Evolutionary conservation across 2,113 vertebrate species (phyloP), one percentile per base, ranked within the genome.

Genomic region (Chrysemys picta): DNA sequence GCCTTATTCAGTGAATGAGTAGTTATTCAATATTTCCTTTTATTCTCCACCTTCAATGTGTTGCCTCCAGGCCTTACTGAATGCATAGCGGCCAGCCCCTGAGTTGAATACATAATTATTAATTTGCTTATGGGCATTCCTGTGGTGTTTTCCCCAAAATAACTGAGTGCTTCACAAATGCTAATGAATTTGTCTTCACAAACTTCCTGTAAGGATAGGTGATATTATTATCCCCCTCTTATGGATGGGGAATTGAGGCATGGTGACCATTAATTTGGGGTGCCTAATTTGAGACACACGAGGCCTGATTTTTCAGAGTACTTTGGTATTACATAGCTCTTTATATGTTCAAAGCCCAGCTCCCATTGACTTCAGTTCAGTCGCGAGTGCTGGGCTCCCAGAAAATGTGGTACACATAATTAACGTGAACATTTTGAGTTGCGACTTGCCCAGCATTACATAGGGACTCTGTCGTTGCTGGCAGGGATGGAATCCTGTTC

Each of bases 31-130:
- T 22, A 88, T 90, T 38, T 81, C 38, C 38, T 62, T 90, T 93
- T 25, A 12, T n/a, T 9, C 12, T 10, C 35, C 65, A 72, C 2
- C 6, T 72, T 31, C 38, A 57, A 47, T 0, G 0, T 0, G 0
- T 42, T 42, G 35, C n/a, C 80, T 25, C 35, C 35, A 25, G 78
- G 38, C 21, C 93, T 90, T 24, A 47, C 5, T 82, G 19, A 53
- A 47, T 80, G 35, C 52, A 24, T 10, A 22, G 65, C 42, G 50
- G 80, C 45, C 50, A n/a, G 21, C 42, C 53, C 45, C 86, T 79
- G 69, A 19, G 47, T 9, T 69, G 88, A n/a, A 6, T 94, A 84
- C 53, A 2, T 5, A 42, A 82, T 72, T 45, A 45, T 42, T 72
- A 2, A 84, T 93, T 93, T 95, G 87, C 87, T 88, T 83, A 0